Conservation (phyloP, 2,888 invertebrate genomes). For the Euplexia lucipara region DNA sequence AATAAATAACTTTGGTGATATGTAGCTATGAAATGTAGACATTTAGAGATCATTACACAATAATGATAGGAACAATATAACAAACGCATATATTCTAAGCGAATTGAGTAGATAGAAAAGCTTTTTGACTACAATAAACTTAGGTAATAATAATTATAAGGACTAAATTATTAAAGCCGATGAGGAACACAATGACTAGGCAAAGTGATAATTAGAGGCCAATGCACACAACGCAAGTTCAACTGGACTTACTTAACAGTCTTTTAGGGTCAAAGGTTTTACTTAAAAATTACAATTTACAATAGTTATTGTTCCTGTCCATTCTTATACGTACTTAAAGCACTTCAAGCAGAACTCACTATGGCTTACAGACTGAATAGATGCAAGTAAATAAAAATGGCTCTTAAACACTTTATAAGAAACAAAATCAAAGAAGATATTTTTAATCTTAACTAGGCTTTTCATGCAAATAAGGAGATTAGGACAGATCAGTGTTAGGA, state of each 20-base stretch:
- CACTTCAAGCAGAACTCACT: slow-evolving; percentile 45
- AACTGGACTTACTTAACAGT: slow-evolving; percentile 84
- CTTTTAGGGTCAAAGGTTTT: slow-evolving; percentile 79
- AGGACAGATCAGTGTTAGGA: neutral
- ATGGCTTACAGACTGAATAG: slow-evolving; percentile 14
- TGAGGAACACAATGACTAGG: slow-evolving; percentile 53
- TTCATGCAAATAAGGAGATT: neutral
- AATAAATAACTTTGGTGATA: slow-evolving; percentile 56
- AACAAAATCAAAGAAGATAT: neutral
- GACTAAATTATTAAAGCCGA: slow-evolving; percentile 59
- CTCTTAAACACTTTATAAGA: slow-evolving; percentile 30
- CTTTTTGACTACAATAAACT: slow-evolving; percentile 44
- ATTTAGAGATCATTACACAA: slow-evolving; percentile 42
- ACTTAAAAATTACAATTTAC: slow-evolving; percentile 66
- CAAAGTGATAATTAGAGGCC: slow-evolving; percentile 64
- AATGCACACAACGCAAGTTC: slow-evolving; percentile 75
- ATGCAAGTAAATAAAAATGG: slow-evolving; percentile 26
- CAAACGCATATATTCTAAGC: slow-evolving; percentile 36
- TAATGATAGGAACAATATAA: slow-evolving; percentile 32
- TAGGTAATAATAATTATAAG: slow-evolving; percentile 42
- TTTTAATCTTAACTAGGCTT: neutral
- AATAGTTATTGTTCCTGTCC: slow-evolving; percentile 76
- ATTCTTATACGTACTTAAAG: slow-evolving; percentile 60
- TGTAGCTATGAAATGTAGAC: slow-evolving; percentile 57
- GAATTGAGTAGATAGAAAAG: slow-evolving; percentile 27